These are phyloP conservation scores for Xiphias gladius DNA, from an alignment of 2,113 vertebrate genomes.

Conservation along the genomic window DNA sequence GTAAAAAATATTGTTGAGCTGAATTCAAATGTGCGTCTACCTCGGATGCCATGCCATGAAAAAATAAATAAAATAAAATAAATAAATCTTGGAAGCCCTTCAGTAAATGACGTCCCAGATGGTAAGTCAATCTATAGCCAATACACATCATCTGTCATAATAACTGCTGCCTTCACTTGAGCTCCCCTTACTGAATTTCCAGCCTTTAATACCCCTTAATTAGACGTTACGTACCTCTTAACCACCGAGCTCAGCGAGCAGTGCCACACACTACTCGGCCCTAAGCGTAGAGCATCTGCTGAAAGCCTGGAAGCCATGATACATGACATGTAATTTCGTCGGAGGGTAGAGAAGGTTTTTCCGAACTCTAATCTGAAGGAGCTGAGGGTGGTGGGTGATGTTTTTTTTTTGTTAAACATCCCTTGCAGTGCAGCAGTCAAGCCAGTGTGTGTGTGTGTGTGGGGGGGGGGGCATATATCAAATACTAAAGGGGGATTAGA, in stretches of 20 bases:
- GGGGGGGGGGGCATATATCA: background rate
- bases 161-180: conserved; percentile 38
- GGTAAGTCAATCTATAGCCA: background rate
- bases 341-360: background rate
- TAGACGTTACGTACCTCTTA: conserved; percentile 25
- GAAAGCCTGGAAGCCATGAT: background rate
- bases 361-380: background rate
- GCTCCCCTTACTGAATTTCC: conserved; percentile 43
- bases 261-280: background rate
- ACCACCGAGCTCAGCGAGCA: conserved; percentile 22
- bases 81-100: background rate
- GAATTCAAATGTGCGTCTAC: background rate
- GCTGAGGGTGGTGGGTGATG: background rate
- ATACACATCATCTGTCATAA: conserved; percentile 37
- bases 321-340: conserved; percentile 7
- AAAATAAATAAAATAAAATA: too few species aligned
- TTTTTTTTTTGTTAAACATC: too few species aligned
- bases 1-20: background rate
- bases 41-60: background rate
- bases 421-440: background rate
- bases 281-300: background rate
- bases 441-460: background rate
- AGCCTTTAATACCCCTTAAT: conserved; percentile 54
- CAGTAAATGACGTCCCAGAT: background rate
- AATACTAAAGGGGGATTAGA: background rate